phyloP scores from a whole-genome alignment of 2,888 invertebrate species.

The Ptilodon capucinus region DNA sequence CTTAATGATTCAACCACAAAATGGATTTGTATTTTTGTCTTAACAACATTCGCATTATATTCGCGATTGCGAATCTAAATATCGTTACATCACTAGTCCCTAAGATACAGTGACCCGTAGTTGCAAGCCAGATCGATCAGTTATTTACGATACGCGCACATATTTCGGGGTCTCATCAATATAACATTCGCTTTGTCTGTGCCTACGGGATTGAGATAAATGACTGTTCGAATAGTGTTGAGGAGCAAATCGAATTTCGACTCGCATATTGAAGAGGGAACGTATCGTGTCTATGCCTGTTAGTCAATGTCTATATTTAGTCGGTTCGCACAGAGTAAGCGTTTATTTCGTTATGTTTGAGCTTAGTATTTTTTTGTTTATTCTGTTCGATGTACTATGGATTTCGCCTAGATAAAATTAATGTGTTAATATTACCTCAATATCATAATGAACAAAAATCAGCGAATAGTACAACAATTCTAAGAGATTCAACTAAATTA shows the following conservation, averaged over 20 bases:
- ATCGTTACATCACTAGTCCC: not conserved
- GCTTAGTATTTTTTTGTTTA: not conserved
- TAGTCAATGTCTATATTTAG: constrained; percentile 38
- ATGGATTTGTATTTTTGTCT: no score
- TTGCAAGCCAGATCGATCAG: constrained; percentile 36
- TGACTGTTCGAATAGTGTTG: constrained; percentile 64
- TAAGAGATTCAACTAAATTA: no score
- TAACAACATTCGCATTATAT: no score
- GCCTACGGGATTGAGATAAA: constrained; percentile 67
- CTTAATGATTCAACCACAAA: no score
- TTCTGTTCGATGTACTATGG: not conserved
- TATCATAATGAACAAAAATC: not conserved
- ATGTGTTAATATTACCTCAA: not conserved
- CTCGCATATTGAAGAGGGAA: constrained; percentile 63
- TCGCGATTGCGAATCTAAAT: no score
- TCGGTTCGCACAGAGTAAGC: no score
- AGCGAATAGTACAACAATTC: no score
- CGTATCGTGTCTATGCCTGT: constrained; percentile 38
- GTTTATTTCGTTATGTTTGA: no score
- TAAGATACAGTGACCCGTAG: constrained; percentile 6
- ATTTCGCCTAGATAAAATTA: not conserved
- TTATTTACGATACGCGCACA: constrained; percentile 46
- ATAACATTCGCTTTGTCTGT: constrained; percentile 48
- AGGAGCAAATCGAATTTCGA: constrained; percentile 66
- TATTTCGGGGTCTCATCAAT: constrained; percentile 45